A percentile compares a stretch with the other conserved stretches of the same genome.
These are phyloP conservation scores for rat (Rattus norvegicus) DNA, from an alignment of 2,113 vertebrate species.

Conservation along the genomic window GRCr8 NC_086027.1:92573501-92574000, in stretches of 20 bases:
- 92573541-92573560: background rate
- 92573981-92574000: too few species aligned
- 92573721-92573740: background rate
- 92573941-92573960: too few species aligned
- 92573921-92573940: background rate
- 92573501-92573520: background rate
- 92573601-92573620: background rate
- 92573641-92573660: background rate
- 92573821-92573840: background rate
- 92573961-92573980: too few species aligned
- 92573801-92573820: background rate
- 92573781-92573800: background rate
- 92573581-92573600: background rate
- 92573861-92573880: background rate
- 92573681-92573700: background rate
- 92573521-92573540: background rate
- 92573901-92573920: slow-evolving; percentile 40
- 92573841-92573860: background rate
- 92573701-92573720: background rate
- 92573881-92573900: slow-evolving; percentile 43
- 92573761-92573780: background rate
- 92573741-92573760: background rate
- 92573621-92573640: background rate
- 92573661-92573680: background rate
- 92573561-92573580: background rate